Evolutionary conservation across 2,888 invertebrate species (phyloP), one percentile per base, ranked within the genome.

Genomic region (Eupithecia abbreviata): DNA sequence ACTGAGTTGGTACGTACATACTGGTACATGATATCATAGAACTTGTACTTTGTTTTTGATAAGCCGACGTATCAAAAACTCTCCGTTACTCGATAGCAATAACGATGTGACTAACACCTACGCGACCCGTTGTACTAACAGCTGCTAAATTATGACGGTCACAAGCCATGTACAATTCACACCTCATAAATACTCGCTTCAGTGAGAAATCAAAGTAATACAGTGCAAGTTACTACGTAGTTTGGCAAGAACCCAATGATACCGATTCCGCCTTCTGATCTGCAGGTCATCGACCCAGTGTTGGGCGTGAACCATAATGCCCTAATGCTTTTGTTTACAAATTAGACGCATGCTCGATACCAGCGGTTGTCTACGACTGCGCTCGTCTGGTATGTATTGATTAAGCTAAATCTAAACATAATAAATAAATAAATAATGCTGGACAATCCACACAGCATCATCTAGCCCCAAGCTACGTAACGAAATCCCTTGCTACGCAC

Each of bases 181-280:
- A 95, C 84, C 84, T 79, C 76, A 47, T 72, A 72, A 72, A 75
- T 42, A 49, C 72, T 49, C 49, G 55, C 41, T 72, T 71, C 62
- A 66, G 71, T 49, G 74, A 74, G 71, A 78, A 77, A 79, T 74
- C 68, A 75, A 75, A 74, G 65, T 55, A 66, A 70, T 73, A 73
- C 42, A 66, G 51, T 65, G 45, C 69, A 75, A 74, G 65, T 72
- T 73, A 72, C 67, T 55, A 55, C 43, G 66, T 75, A 73, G 70
- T 75, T 77, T 77, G 77, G 77, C 77, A 75, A 42, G 67, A 62
- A 43, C 75, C 77, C 77, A 77, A 77, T 77, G 66, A 72, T 67
- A 77, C 77, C 65, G 68, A 75, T 75, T 75, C 77, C 75, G 72
- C 75, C 70, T 73, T 75, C 67, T 71, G 75, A 75, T 77, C 73